Evolutionary conservation across 2,888 invertebrate species (phyloP), one percentile per base, ranked within the genome.

Genomic region (Dynastes maya): DNA sequence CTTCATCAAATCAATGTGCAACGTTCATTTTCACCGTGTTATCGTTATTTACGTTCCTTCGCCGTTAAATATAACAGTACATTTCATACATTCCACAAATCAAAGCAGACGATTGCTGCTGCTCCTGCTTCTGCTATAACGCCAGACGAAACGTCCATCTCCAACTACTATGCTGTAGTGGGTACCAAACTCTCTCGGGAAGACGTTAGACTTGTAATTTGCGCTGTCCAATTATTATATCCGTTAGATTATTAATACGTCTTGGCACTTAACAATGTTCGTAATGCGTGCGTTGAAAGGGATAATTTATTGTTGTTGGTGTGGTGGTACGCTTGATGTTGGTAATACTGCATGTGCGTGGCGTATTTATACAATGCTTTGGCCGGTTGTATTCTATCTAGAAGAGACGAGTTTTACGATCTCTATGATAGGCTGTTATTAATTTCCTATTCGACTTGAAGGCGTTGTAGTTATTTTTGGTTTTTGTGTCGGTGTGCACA

Each of bases 161-260:
- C 45, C 11, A 45, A 63, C 9, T 22, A 61, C 16, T 6, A 37
- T 6, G 37, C 4, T 6, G 37, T 6, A 37, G 11, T 8, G 45
- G 2, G 45, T 45, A 45, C 45, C 45, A 3, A 37, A 8, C 45
- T 45, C 8, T 8, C 45, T 45, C 9, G 45, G 45, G 45, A 45
- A 53, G 53, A 53, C n/a, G 70, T 72, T 58, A 72, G 58, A 40
- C 27, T 72, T 45, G 72, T 61, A 72, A 72, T 72, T 72, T 72
- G 72, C 58, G 72, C 72, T 72, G 72, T 72, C 58, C 72, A 72
- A 72, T 72, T 58, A 72, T 72, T 72, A 61, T 72, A 72, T 72
- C 72, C 61, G 72, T 58, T 45, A 58, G 72, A 72, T 58, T 72
- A 72, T 72, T 72, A 72, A 72, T 72, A 72, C 45, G 45, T 72